These are phyloP conservation scores for Cuculus canorus DNA, from an alignment of 2,797 vertebrate species.

Conservation along the genomic window DNA sequence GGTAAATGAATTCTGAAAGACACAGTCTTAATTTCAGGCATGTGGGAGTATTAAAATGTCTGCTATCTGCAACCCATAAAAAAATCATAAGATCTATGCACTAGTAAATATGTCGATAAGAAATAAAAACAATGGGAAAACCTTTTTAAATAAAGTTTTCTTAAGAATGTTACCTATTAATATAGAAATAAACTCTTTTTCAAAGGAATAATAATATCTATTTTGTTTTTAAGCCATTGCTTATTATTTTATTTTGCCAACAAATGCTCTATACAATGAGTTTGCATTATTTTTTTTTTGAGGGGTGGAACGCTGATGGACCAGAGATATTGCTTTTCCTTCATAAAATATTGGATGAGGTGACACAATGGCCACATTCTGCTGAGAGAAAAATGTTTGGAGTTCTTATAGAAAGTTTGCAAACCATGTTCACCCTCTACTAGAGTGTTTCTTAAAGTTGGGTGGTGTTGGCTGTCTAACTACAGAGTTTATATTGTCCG, in stretches of 20 bases:
- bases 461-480: not conserved
- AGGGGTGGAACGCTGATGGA: too few relatives aligned
- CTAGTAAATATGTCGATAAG: not conserved
- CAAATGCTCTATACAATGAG: not conserved
- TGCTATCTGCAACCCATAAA: not conserved
- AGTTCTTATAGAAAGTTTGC: not conserved
- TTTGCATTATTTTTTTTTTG: not conserved
- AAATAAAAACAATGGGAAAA: not conserved
- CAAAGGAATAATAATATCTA: not conserved
- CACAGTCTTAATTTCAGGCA: not conserved
- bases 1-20: constrained; percentile 3
- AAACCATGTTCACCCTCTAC: not conserved
- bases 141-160: not conserved
- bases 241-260: not conserved
- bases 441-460: not conserved
- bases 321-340: not conserved
- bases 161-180: not conserved
- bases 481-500: not conserved
- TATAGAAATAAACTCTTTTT: not conserved
- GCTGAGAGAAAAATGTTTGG: not conserved
- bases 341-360: not conserved
- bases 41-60: not conserved
- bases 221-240: not conserved
- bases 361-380: not conserved
- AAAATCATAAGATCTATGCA: not conserved